Evolutionary conservation across 2,888 invertebrate genomes (phyloP).

Genomic region (Andrena hattorfiana): DNA sequence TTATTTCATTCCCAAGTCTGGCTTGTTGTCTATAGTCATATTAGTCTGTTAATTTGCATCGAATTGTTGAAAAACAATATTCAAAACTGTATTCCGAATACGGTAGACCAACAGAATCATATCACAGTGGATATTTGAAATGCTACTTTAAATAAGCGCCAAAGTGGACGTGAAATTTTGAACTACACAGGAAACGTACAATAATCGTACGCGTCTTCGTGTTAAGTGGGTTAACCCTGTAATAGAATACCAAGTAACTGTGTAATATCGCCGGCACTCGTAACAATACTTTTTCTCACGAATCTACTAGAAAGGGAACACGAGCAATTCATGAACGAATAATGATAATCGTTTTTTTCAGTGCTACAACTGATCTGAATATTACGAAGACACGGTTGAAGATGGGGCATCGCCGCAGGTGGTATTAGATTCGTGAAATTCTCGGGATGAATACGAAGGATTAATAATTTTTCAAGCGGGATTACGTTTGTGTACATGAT

Average conservation of each 20-base stretch:
- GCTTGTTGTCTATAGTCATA: too few relatives aligned
- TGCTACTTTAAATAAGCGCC: too few relatives aligned
- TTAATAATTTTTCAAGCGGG: background rate
- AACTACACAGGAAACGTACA: conserved; percentile 3
- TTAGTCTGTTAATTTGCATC: background rate
- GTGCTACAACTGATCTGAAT: background rate
- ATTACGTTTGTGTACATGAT: background rate
- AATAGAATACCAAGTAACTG: background rate
- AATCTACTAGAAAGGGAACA: background rate
- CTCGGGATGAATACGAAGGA: background rate
- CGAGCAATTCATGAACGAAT: background rate
- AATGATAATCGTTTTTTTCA: conserved; percentile 3
- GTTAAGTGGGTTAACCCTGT: background rate
- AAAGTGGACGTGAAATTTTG: background rate
- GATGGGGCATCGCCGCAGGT: background rate
- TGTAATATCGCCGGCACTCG: background rate
- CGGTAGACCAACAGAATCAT: too few relatives aligned
- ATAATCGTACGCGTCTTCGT: background rate
- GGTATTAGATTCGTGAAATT: background rate
- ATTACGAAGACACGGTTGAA: background rate
- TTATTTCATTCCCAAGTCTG: too few relatives aligned
- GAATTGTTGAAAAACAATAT: background rate
- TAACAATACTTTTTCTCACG: background rate
- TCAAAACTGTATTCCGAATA: background rate
- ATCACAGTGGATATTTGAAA: background rate